Evolutionary conservation across 2,113 vertebrate species (phyloP).

Genomic region (Onychostruthus taczanowskii): DNA sequence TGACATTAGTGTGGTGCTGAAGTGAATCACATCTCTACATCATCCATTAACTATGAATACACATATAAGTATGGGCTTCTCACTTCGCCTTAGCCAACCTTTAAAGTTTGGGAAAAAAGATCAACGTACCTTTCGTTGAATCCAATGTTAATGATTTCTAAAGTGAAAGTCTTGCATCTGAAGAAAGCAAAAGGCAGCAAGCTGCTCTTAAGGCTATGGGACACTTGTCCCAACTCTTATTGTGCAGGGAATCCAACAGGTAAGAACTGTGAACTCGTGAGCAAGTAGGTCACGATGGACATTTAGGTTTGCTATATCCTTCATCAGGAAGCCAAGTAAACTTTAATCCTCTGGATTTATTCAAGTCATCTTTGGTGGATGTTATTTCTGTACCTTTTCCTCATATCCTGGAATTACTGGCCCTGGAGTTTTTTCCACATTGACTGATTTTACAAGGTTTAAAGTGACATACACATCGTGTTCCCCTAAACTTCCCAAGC

Average conservation of each 20-base stretch:
- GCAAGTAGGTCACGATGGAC: constrained; percentile 63
- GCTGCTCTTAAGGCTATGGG: constrained; percentile 73
- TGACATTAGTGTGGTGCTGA: constrained; percentile 39
- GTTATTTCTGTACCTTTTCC: constrained; percentile 71
- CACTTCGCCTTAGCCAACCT: not conserved
- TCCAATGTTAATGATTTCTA: constrained; percentile 72
- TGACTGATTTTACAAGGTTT: constrained; percentile 40
- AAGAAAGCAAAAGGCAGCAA: constrained; percentile 71
- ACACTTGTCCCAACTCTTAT: constrained; percentile 66
- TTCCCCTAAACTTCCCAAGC: constrained; percentile 48
- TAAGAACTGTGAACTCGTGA: constrained; percentile 59
- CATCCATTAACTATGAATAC: constrained; percentile 33
- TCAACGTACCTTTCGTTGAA: constrained; percentile 80
- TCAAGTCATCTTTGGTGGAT: constrained; percentile 67
- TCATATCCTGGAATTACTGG: constrained; percentile 63
- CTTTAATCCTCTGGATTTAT: constrained; percentile 71
- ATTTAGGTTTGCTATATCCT: constrained; percentile 67
- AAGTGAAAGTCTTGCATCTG: constrained; percentile 74
- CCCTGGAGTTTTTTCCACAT: constrained; percentile 67
- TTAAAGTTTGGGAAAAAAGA: constrained; percentile 73
- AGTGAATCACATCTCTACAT: constrained; percentile 30
- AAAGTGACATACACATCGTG: constrained; percentile 35
- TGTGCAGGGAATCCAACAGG: constrained; percentile 68
- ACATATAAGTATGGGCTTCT: constrained; percentile 17
- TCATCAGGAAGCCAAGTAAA: constrained; percentile 71